Conservation (phyloP, 2,888 invertebrate species). For the Drosophila pseudotalamancana region DNA sequence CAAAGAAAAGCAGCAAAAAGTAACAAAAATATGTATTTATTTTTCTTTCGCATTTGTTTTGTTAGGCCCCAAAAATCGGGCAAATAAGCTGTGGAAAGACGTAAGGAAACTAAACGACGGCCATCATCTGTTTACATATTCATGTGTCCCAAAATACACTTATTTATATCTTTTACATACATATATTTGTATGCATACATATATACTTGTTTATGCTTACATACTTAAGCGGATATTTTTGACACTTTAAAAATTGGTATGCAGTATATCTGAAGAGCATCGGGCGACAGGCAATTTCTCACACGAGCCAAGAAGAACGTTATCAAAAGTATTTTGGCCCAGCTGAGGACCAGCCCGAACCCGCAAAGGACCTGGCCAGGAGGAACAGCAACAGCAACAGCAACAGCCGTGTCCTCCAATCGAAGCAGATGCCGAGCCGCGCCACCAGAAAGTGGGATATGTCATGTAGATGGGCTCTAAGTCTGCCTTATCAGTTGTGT, state of each 20-base stretch:
- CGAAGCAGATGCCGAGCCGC: constrained; percentile 63
- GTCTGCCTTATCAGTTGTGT: constrained; percentile 43
- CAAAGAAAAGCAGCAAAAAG: constrained; percentile 16
- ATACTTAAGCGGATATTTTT: constrained; percentile 69
- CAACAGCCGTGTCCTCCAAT: constrained; percentile 42
- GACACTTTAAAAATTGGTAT: constrained; percentile 75
- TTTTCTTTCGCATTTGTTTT: constrained; percentile 36
- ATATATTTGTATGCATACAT: constrained; percentile 17
- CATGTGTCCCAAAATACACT: constrained; percentile 49
- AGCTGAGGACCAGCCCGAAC: constrained; percentile 53
- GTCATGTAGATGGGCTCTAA: constrained; percentile 29
- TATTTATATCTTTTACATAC: constrained; percentile 28
- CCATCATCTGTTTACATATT: constrained; percentile 77
- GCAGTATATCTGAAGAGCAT: constrained; percentile 60
- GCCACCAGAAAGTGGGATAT: constrained; percentile 24
- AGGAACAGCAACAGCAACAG: constrained; percentile 3
- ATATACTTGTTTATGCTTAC: constrained; percentile 45
- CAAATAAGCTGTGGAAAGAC: constrained; percentile 33
- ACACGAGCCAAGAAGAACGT: constrained; percentile 12
- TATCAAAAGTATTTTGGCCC: constrained; percentile 37
- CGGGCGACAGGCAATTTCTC: constrained; percentile 72
- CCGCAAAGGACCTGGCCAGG: neutral
- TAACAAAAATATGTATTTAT: constrained; percentile 18
- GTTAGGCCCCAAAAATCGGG: constrained; percentile 48
- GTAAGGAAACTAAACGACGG: constrained; percentile 36